Evolutionary conservation across 2,797 vertebrate genomes (phyloP), one percentile per base, ranked within the genome.

Genomic region (Basileuterus tristriatus): DNA sequence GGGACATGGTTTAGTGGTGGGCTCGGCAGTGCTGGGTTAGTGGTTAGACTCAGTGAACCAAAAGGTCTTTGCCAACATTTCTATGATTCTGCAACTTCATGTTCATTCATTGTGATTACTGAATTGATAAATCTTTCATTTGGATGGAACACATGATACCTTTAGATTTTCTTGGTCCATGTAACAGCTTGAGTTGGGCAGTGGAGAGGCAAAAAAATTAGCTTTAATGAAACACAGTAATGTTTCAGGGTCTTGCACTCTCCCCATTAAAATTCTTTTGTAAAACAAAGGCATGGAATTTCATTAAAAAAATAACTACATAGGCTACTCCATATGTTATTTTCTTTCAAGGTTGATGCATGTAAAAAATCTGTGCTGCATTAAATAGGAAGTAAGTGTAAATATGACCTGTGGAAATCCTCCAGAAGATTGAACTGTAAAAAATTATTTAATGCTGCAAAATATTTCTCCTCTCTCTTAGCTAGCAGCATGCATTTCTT

Each of bases 281-380:
- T 67, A 81, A 96, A 96, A 95, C 52, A 96, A 94, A 96, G 83
- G 69, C 94, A 91, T 95, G 80, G 46, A 23, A 63, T 90, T 88
- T 76, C 52, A 86, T 80, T 53, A 69, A 90, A 44, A 82, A 93
- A 85, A 43, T 56, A 92, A 46, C 71, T 90, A 36, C 24, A 23
- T 36, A 64, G 69, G 12, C 22, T 83, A 44, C 64, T 83, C 70
- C 83, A 34, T 77, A 80, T 59, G 29, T 60, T 91, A 60, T 72
- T 96, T 83, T 91, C 62, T 95, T 94, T 93, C 58, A 93, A 89
- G 34, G 37, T 3, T 7, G 2, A 79, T 58, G 60, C 49, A 75
- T 70, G 69, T 89, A 89, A 84, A 92, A 95, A 89, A 81, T 93
- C 67, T 88, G 62, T 72, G 53, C 68, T 75, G 24, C 72, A 83